Conservation (phyloP, 2,797 vertebrate species). For the Phrynocephalus forsythii region DNA sequence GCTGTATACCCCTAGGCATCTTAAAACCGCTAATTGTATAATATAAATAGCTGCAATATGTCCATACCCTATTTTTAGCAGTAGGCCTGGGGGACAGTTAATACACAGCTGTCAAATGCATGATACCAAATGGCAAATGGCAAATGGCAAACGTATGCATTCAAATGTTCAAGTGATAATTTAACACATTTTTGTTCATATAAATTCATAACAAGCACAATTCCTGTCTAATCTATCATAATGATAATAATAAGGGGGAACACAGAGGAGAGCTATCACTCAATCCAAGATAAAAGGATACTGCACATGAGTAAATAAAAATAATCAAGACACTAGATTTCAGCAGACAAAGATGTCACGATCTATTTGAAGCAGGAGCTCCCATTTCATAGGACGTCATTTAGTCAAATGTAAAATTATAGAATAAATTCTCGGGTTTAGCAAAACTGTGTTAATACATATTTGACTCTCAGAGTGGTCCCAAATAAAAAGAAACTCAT, state of each 20-base stretch:
- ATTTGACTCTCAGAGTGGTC: too few relatives aligned
- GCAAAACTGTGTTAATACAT: too few relatives aligned
- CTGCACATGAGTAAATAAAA: neutral
- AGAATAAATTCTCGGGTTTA: too few relatives aligned
- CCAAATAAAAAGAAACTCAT: too few relatives aligned
- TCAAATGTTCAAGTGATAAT: neutral
- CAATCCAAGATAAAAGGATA: neutral
- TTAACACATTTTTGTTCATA: neutral
- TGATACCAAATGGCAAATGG: neutral
- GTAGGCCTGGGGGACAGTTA: slow-evolving; percentile 9
- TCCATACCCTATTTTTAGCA: slow-evolving; percentile 25
- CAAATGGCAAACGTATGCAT: neutral
- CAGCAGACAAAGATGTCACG: neutral
- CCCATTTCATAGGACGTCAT: too few relatives aligned
- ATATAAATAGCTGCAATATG: slow-evolving; percentile 22
- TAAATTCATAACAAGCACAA: too few relatives aligned
- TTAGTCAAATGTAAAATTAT: too few relatives aligned
- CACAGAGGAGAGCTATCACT: neutral
- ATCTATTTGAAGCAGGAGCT: too few relatives aligned
- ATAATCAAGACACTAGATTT: neutral
- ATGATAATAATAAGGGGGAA: neutral
- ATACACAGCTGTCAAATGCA: neutral
- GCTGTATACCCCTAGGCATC: slow-evolving; percentile 19
- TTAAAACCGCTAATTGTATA: slow-evolving; percentile 17
- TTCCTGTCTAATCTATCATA: neutral